Evolutionary conservation across 2,113 vertebrate species (phyloP).

Genomic region (Oncorhynchus kisutch): DNA sequence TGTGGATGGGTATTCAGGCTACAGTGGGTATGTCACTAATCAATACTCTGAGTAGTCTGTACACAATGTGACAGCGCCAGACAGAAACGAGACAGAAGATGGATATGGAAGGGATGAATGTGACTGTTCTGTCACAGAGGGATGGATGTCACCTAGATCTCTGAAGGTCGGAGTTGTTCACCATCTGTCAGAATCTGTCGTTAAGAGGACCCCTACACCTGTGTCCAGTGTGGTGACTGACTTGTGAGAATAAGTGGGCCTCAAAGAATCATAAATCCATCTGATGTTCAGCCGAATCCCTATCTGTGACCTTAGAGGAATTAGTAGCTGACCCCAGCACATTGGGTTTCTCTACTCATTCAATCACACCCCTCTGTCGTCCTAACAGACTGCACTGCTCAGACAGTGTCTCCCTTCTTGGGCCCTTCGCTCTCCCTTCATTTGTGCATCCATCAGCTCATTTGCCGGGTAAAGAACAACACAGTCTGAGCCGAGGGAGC

Average conservation of each 20-base stretch:
- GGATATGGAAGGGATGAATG: too few species aligned
- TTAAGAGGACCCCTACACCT: not conserved
- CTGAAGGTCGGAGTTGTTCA: not conserved
- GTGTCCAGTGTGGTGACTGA: not conserved
- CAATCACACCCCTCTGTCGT: not conserved
- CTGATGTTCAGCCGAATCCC: not conserved
- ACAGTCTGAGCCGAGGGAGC: not conserved
- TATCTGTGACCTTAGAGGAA: not conserved
- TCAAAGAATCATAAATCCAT: not conserved
- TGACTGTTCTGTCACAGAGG: not conserved
- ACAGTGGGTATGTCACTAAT: not conserved
- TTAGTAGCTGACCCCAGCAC: not conserved
- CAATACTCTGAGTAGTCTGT: not conserved
- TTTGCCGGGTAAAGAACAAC: slow-evolving; percentile 12
- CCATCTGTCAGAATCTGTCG: not conserved
- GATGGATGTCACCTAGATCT: not conserved
- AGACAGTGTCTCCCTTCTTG: not conserved
- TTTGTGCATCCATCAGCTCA: not conserved
- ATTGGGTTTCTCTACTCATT: not conserved
- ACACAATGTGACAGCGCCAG: not conserved
- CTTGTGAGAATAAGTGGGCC: not conserved
- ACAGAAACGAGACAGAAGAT: not conserved
- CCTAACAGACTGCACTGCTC: not conserved
- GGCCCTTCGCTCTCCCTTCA: not conserved
- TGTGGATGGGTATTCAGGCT: too few species aligned